These are phyloP conservation scores for Archaeoteleia sp. DNA, from an alignment of 2,888 invertebrate genomes.

Conservation along the genomic window DNA sequence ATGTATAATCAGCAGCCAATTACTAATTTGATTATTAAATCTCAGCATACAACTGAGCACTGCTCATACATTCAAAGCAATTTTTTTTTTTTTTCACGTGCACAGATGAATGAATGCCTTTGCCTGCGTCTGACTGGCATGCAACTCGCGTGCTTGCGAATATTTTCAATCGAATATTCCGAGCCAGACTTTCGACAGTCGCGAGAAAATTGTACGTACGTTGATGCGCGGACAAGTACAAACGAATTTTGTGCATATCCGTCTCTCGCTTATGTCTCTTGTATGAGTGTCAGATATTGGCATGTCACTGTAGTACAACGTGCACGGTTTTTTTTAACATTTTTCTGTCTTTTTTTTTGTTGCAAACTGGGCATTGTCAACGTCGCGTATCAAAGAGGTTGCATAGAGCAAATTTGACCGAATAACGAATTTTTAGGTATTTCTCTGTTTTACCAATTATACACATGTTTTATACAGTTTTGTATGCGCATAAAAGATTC, in stretches of 20 bases:
- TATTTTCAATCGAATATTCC: slow-evolving; percentile 53
- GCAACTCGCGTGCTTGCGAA: slow-evolving; percentile 39
- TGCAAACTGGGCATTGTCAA: slow-evolving; percentile 21
- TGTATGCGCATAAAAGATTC: too few relatives aligned
- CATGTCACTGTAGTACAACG: slow-evolving; percentile 27
- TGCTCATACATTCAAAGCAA: slow-evolving; percentile 16
- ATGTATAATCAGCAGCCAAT: slow-evolving; percentile 6
- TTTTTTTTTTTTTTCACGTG: slow-evolving; percentile 20
- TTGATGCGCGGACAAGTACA: slow-evolving; percentile 50
- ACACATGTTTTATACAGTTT: too few relatives aligned
- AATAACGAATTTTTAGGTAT: background rate
- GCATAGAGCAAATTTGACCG: slow-evolving; percentile 9
- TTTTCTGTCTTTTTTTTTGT: slow-evolving; percentile 6
- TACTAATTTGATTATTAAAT: slow-evolving; percentile 15
- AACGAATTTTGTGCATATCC: slow-evolving; percentile 59
- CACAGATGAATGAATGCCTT: slow-evolving; percentile 23
- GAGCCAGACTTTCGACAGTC: slow-evolving; percentile 53
- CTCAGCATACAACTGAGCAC: background rate
- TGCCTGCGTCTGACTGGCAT: slow-evolving; percentile 39
- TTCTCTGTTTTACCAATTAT: background rate
- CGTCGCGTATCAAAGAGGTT: slow-evolving; percentile 30
- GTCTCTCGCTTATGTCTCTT: slow-evolving; percentile 41
- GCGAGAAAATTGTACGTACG: slow-evolving; percentile 40
- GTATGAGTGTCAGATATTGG: slow-evolving; percentile 33
- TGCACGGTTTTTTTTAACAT: slow-evolving; percentile 10